A percentile compares a stretch with the other conserved stretches of the same genome.
Conservation (phyloP, 1,140 invertebrate species). For the Drosophila ercepeae region DNA sequence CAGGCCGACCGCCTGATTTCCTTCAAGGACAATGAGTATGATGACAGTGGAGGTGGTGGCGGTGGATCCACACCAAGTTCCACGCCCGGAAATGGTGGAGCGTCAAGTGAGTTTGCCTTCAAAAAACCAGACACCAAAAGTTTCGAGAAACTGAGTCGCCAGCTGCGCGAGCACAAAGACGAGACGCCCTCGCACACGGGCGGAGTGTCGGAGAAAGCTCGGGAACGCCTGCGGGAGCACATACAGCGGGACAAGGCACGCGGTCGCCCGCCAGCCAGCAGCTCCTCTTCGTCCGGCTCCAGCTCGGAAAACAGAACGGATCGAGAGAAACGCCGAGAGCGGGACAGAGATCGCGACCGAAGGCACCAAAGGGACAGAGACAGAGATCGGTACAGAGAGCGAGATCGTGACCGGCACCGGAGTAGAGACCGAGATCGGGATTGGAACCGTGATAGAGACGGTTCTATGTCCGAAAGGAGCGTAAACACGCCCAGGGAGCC, state of each 20-base stretch:
- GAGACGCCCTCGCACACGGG: conserved; percentile 98
- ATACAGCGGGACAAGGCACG: conserved; percentile 84
- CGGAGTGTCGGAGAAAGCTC: conserved; percentile 92
- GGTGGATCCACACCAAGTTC: conserved; percentile 24
- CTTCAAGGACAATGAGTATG: conserved; percentile 87
- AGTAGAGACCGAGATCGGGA: conserved; percentile 54
- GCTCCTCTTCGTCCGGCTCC: conserved; percentile 51
- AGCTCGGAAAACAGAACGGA: conserved; percentile 62
- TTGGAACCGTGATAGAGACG: conserved; percentile 56
- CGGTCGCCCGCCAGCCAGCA: conserved; percentile 23
- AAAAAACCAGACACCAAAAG: conserved; percentile 80
- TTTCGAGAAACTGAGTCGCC: conserved; percentile 85
- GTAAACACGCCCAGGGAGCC: conserved; percentile 91
- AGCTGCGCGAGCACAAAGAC: conserved; percentile 90
- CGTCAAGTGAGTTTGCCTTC: conserved; percentile 68
- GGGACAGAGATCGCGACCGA: conserved; percentile 48
- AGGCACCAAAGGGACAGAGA: conserved; percentile 32
- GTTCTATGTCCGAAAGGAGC: conserved; percentile 85
- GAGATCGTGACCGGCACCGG: conserved; percentile 11
- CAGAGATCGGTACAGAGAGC: conserved; percentile 29
- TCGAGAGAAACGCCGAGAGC: conserved; percentile 46
- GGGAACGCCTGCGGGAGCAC: conserved; percentile 88
- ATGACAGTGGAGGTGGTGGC: conserved; percentile 84
- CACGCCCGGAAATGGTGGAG: conserved; percentile 4
- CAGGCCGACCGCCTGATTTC: conserved; percentile 86